Percentiles rank a stretch among this genome's conserved stretches.
Evolutionary conservation across 2,113 vertebrate species (phyloP).

Genomic region (Sylvicapra grimmia): DNA sequence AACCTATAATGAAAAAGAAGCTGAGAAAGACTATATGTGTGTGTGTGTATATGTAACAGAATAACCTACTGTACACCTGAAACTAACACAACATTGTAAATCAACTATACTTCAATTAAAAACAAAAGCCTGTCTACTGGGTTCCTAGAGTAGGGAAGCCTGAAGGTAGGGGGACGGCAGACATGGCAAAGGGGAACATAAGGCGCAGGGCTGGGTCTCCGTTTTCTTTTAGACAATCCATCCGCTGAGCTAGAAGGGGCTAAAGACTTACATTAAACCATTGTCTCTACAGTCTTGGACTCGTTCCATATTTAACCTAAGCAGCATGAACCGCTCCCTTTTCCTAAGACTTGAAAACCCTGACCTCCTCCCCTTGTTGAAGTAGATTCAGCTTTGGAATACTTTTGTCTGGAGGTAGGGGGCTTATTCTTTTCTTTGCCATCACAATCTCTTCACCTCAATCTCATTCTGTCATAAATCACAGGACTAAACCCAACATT

Average conservation of each 20-base stretch:
- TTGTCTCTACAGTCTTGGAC: neutral
- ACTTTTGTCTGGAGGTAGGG: neutral
- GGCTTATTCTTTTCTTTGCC: neutral
- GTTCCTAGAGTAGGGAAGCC: neutral
- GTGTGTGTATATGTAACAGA: neutral
- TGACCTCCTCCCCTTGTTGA: neutral
- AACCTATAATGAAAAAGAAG: neutral
- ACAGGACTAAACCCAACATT: neutral
- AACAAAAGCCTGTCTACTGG: neutral
- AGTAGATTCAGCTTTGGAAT: neutral
- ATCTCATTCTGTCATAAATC: neutral
- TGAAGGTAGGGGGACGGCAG: neutral
- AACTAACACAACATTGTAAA: neutral
- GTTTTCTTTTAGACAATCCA: neutral
- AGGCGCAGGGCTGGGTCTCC: neutral
- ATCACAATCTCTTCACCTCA: constrained; percentile 6
- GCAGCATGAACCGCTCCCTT: neutral
- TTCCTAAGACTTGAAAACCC: neutral
- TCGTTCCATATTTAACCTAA: neutral
- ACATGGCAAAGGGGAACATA: neutral
- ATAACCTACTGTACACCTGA: neutral
- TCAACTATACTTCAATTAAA: neutral
- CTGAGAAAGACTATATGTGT: neutral
- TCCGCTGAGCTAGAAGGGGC: neutral
- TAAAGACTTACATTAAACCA: neutral